These are phyloP conservation scores for Protonibea diacanthus DNA, from an alignment of 2,797 vertebrate species.

Conservation along the genomic window DNA sequence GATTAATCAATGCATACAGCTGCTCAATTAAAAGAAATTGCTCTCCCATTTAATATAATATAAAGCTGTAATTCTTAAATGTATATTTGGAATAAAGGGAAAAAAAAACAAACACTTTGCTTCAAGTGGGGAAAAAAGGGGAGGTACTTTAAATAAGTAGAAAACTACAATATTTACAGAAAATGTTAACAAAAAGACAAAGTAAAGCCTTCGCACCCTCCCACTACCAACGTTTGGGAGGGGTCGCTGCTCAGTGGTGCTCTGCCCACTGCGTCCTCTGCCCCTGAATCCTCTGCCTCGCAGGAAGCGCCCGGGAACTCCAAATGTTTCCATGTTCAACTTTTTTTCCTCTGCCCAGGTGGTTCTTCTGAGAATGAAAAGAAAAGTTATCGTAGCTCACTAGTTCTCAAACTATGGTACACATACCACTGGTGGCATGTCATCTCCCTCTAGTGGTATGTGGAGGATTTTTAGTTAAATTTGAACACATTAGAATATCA, in stretches of 20 bases:
- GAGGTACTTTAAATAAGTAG: conserved; percentile 64
- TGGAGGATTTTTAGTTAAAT: no score
- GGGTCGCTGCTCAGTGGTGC: conserved; percentile 81
- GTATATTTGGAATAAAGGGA: no score
- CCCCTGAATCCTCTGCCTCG: conserved; percentile 93
- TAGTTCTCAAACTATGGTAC: no score
- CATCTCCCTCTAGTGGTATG: no score
- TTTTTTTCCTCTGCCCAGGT: conserved; percentile 98
- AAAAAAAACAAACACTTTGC: conserved; percentile 8
- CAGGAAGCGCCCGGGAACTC: conserved; percentile 94
- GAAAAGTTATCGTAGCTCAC: background rate
- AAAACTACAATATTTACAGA: conserved; percentile 74
- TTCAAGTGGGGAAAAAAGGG: conserved; percentile 35
- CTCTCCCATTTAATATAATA: no score
- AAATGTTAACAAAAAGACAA: conserved; percentile 38
- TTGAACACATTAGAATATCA: no score
- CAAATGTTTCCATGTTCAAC: conserved; percentile 97
- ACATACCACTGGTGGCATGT: no score
- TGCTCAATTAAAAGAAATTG: no score
- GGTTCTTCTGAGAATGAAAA: conserved; percentile 87
- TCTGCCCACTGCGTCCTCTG: conserved; percentile 87
- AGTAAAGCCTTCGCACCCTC: conserved; percentile 78
- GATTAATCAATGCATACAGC: no score
- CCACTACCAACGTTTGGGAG: conserved; percentile 90
- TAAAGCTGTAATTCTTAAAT: no score